phyloP scores from a whole-genome alignment of 2,113 vertebrate species.

The rat (Rattus norvegicus) region GRCr8 NC_086031.1:84739501-84740000 shows the following conservation, averaged over 20 bases:
- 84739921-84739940: slow-evolving; percentile 54
- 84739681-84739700: background rate
- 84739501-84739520: background rate
- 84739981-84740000: slow-evolving; percentile 66
- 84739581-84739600: background rate
- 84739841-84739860: slow-evolving; percentile 58
- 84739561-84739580: background rate
- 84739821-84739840: slow-evolving; percentile 53
- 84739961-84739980: slow-evolving; percentile 60
- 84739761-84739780: slow-evolving; percentile 46
- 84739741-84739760: slow-evolving; percentile 7
- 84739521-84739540: background rate
- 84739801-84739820: slow-evolving; percentile 64
- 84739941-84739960: slow-evolving; percentile 61
- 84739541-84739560: background rate
- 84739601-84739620: background rate
- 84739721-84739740: background rate
- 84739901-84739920: slow-evolving; percentile 57
- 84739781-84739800: background rate
- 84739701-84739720: slow-evolving; percentile 7
- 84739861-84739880: slow-evolving; percentile 43
- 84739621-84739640: background rate
- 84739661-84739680: background rate
- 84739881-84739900: slow-evolving; percentile 36
- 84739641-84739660: background rate